Percentiles rank a stretch among this genome's conserved stretches.
Evolutionary conservation across 2,113 vertebrate species (phyloP).

Genomic region (Piaya cayana): DNA sequence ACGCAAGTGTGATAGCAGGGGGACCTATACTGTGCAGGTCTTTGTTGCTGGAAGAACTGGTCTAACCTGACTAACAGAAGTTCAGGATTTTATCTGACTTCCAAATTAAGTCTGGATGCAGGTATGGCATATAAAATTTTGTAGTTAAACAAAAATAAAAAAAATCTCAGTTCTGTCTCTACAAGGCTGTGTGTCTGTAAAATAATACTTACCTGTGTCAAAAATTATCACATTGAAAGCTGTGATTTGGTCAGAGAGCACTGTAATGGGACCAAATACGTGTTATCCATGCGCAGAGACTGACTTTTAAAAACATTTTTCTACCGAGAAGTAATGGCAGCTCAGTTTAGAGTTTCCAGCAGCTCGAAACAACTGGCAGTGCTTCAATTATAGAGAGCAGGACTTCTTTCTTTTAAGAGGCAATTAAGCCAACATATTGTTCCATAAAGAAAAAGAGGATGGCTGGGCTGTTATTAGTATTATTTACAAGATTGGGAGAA

Average conservation of each 20-base stretch:
- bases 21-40: background rate
- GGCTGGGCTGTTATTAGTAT: background rate
- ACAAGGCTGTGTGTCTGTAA: background rate
- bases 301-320: background rate
- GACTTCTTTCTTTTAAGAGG: background rate
- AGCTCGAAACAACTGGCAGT: background rate
- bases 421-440: background rate
- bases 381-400: background rate
- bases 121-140: background rate
- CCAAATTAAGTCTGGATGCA: background rate
- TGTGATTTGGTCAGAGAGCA: background rate
- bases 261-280: background rate
- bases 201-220: background rate
- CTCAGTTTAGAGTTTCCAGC: background rate
- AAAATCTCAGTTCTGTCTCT: background rate
- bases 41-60: constrained; percentile 17
- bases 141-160: background rate
- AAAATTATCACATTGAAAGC: background rate
- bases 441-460: background rate
- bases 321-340: background rate
- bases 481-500: background rate
- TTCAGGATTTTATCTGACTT: constrained; percentile 33
- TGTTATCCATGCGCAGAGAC: background rate
- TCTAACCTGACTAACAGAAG: constrained; percentile 13
- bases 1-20: background rate